Evolutionary conservation across 2,888 invertebrate genomes (phyloP).

Genomic region (Eucera pruinosa): DNA sequence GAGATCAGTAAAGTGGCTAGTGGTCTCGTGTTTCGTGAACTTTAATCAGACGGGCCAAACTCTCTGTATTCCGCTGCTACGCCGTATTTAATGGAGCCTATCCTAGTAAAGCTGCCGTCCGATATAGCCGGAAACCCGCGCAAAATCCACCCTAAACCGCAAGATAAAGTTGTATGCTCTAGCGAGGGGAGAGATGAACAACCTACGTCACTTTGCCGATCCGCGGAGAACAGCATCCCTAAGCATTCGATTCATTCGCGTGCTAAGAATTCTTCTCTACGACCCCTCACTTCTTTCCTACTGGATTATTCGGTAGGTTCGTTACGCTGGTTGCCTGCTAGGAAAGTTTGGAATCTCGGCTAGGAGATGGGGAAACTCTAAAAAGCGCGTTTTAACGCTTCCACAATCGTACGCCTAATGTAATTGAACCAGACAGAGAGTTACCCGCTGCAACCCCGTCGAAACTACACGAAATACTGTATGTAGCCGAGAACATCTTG

Average conservation of each 20-base stretch:
- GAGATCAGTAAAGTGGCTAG: constrained; percentile 66
- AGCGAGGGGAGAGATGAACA: constrained; percentile 15
- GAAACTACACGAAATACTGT: constrained; percentile 31
- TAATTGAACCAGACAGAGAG: constrained; percentile 41
- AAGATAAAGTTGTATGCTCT: constrained; percentile 55
- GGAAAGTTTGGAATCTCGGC: background rate
- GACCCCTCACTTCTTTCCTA: background rate
- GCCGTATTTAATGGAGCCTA: constrained; percentile 68
- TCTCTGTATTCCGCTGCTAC: constrained; percentile 45
- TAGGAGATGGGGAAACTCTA: too few species aligned
- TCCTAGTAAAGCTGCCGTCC: constrained; percentile 26
- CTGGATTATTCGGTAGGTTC: too few species aligned
- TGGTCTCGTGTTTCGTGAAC: constrained; percentile 68
- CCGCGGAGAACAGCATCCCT: background rate
- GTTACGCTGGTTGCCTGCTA: background rate
- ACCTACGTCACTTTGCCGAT: constrained; percentile 4
- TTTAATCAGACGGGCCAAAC: constrained; percentile 74
- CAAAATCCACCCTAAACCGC: constrained; percentile 60
- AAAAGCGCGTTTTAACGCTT: background rate
- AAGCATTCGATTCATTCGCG: constrained; percentile 4
- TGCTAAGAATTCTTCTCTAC: background rate
- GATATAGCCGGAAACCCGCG: constrained; percentile 61
- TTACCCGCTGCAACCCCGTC: constrained; percentile 1
- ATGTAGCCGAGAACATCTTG: constrained; percentile 34
- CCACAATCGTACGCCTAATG: constrained; percentile 34